Base-by-base conservation (phyloP, 2,113 vertebrate genomes). In the Mesitornis unicolor region DNA sequence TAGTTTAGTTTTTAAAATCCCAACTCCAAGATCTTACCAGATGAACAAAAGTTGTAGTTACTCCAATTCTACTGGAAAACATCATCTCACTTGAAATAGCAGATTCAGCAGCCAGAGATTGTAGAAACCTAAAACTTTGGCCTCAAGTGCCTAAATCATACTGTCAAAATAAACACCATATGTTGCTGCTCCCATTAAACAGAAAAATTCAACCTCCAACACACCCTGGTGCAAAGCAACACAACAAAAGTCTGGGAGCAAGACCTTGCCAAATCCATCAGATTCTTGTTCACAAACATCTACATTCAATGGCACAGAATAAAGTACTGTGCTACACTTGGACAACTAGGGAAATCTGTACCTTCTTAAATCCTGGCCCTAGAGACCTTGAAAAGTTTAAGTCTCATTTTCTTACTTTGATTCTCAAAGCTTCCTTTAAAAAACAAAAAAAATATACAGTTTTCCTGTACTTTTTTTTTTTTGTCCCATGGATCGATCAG, bases 101-200 rank as follows among this genome's bases (percentile, higher is more conserved):
- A 64, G 9, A 69, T 69, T 67, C 54, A 59, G 18, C 31, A 82
- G 28, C 9, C 16, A 71, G 9, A 57, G 48, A 10, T 38, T 29
- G 0, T 3, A 48, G 8, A 25, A 92, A 71, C 8, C 7, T 31
- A 25, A 2, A 67, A 14, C 14, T 64, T 75, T 65, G 7, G 33
- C 77, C 9, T 43, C 29, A 47, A 85, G 26, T 24, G 7, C 33
- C 63, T 35, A 36, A 91, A 70, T 0, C 35, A 10, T 18, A 65
- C 38, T 56, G 61, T 51, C 75, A 94, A 95, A 95, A 87, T 64
- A 91, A 91, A 70, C 68, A 87, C 20, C 67, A 71, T 22, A 67
- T 3, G 43, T 28, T 74, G 59, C 50, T 70, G 18, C 59, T 84
- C 29, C 15, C 21, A 36, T n/a, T 70, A 70, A 70, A 78, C 3